phyloP scores from a whole-genome alignment of 2,888 invertebrate species.

The Ernsta delagoae region DNA sequence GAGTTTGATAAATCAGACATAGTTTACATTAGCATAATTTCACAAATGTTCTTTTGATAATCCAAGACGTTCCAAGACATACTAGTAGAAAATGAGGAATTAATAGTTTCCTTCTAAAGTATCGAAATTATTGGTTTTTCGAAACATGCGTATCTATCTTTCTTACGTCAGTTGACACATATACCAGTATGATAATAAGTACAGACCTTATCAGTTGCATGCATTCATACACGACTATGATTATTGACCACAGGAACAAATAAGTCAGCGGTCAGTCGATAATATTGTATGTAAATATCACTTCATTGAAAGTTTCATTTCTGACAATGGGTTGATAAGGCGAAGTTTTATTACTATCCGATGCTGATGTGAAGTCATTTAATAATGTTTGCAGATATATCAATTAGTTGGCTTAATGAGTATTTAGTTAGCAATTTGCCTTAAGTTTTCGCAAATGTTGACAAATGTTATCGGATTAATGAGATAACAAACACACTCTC shows the following conservation, averaged over 20 bases:
- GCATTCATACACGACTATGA: constrained; percentile 7
- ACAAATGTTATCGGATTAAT: constrained; percentile 5
- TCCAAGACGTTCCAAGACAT: background rate
- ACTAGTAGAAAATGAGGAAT: background rate
- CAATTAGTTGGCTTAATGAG: background rate
- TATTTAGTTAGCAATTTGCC: background rate
- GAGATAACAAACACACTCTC: background rate
- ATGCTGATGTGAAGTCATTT: constrained; percentile 14
- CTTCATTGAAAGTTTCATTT: constrained; percentile 29
- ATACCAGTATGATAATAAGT: background rate
- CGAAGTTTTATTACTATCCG: constrained; percentile 25
- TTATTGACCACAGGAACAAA: constrained; percentile 35
- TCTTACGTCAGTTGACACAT: background rate
- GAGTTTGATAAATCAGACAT: too few relatives aligned
- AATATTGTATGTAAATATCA: constrained; percentile 35
- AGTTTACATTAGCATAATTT: too few relatives aligned
- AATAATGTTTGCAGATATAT: constrained; percentile 7
- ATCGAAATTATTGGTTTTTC: background rate
- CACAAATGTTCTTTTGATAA: background rate
- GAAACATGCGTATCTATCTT: background rate
- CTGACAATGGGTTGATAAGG: constrained; percentile 30
- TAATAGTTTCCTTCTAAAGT: background rate
- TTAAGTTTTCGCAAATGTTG: constrained; percentile 15
- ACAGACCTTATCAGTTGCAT: constrained; percentile 14
- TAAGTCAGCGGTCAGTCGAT: constrained; percentile 24